Evolutionary conservation across 2,888 invertebrate genomes (phyloP).

Genomic region (Meteorus colon): DNA sequence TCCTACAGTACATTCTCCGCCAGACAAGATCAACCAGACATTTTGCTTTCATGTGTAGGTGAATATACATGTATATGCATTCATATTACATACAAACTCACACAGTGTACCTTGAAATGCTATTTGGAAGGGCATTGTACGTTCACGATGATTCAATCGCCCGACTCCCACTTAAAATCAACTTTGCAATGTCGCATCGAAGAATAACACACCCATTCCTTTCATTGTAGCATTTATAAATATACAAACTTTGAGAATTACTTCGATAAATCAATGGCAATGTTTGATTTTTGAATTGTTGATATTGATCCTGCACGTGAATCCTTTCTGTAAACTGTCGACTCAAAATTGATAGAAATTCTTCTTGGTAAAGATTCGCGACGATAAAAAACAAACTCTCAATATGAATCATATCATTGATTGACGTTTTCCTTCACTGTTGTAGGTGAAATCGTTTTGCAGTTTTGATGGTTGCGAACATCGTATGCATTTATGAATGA

Average conservation of each 20-base stretch:
- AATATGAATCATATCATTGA: no score
- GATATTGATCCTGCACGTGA: neutral
- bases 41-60: neutral
- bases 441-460: no score
- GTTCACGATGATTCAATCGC: conserved; percentile 15
- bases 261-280: neutral
- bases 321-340: no score
- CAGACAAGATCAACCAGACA: conserved; percentile 15
- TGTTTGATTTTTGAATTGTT: neutral
- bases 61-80: neutral
- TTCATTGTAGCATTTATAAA: neutral
- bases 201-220: neutral
- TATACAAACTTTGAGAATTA: neutral
- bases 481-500: no score
- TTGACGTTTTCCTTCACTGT: no score
- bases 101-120: conserved; percentile 11
- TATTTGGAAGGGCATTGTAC: conserved; percentile 17
- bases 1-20: neutral
- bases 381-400: no score
- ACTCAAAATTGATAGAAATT: no score
- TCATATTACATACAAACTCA: neutral
- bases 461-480: no score
- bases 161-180: neutral
- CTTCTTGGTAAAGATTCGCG: no score
- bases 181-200: neutral